Evolutionary conservation across 2,113 vertebrate genomes (phyloP).

Genomic region (Lepus europaeus): DNA sequence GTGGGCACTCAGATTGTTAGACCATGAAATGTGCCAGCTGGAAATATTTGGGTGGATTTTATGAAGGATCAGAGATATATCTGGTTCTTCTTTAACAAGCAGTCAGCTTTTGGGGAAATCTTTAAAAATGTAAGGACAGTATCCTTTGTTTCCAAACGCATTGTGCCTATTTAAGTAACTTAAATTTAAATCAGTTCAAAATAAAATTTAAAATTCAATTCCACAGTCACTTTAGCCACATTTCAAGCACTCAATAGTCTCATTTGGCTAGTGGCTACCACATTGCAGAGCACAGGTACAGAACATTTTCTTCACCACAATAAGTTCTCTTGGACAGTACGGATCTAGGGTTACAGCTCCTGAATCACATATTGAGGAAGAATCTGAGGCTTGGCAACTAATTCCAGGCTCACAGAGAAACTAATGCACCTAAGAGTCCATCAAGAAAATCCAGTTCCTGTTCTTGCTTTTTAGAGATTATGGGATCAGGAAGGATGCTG

Average conservation of each 20-base stretch:
- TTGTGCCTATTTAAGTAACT: not conserved
- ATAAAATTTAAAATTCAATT: not conserved
- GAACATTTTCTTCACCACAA: not conserved
- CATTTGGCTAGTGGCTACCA: not conserved
- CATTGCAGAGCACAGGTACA: not conserved
- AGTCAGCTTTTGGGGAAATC: not conserved
- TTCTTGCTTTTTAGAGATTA: not conserved
- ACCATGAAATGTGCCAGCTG: not conserved
- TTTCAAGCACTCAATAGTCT: not conserved
- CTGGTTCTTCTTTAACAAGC: not conserved
- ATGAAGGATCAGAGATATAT: rapidly evolving
- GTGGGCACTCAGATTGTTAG: not conserved
- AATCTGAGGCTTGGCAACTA: not conserved
- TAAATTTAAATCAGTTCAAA: not conserved
- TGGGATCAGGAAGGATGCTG: not conserved
- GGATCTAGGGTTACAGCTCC: not conserved
- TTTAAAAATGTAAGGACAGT: not conserved
- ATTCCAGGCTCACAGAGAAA: not conserved
- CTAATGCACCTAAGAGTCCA: not conserved
- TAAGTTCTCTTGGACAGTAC: no score
- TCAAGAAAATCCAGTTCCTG: not conserved
- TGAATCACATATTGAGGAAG: not conserved
- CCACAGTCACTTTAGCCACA: not conserved
- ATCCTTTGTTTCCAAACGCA: not conserved
- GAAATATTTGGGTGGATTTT: no score